These are phyloP conservation scores for Ameiurus melas DNA, from an alignment of 2,113 vertebrate species.

Conservation along the genomic window DNA sequence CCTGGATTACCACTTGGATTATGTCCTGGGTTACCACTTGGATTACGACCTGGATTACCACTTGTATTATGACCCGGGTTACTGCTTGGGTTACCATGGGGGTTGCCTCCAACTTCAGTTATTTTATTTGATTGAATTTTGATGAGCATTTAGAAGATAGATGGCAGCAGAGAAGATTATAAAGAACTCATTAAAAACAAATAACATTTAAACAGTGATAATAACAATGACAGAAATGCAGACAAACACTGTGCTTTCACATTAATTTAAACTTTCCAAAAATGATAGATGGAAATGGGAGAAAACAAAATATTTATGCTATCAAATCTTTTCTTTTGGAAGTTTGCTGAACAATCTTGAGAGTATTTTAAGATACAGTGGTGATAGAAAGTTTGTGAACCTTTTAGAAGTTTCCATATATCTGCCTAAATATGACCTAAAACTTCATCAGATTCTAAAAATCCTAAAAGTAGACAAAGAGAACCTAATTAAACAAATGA, in stretches of 20 bases:
- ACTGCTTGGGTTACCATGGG: background rate
- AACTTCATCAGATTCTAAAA: too few relatives aligned
- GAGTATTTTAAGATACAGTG: background rate
- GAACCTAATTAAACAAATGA: too few relatives aligned
- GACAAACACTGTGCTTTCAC: slow-evolving; percentile 16
- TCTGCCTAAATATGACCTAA: too few relatives aligned
- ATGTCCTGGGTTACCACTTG: background rate
- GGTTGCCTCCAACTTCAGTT: slow-evolving; percentile 38
- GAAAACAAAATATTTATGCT: background rate
- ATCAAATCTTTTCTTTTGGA: background rate
- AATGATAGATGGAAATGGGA: background rate
- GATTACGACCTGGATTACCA: background rate
- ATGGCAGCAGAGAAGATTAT: slow-evolving; percentile 17
- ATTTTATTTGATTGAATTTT: background rate
- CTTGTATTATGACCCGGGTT: background rate
- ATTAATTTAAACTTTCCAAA: background rate
- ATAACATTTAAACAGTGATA: slow-evolving; percentile 13
- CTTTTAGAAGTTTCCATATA: too few relatives aligned
- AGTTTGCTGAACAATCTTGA: background rate
- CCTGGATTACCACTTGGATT: background rate
- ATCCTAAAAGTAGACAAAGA: too few relatives aligned
- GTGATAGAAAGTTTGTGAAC: too few relatives aligned
- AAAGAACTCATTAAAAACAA: slow-evolving; percentile 37
- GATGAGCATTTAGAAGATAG: slow-evolving; percentile 23
- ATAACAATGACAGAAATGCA: slow-evolving; percentile 6